phyloP scores from a whole-genome alignment of 2,797 vertebrate genomes.

The Platalea minor region DNA sequence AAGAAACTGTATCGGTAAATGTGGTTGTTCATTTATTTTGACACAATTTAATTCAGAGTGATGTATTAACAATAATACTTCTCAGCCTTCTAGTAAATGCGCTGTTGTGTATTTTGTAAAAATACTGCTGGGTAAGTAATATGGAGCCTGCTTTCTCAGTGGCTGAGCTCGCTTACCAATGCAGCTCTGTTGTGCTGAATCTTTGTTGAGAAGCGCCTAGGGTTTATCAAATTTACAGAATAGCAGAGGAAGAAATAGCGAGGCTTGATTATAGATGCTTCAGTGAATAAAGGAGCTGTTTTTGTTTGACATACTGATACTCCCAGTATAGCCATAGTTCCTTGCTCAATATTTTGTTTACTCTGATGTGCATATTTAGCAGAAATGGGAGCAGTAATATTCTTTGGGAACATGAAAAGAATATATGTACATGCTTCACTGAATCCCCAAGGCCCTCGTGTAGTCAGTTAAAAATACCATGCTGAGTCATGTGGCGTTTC shows the following conservation, averaged over 20 bases:
- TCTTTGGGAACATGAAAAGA: background rate
- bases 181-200: background rate
- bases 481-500: slow-evolving; percentile 18
- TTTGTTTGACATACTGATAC: slow-evolving; percentile 43
- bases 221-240: slow-evolving; percentile 44
- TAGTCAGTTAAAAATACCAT: slow-evolving; percentile 3
- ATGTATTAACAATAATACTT: slow-evolving; percentile 37
- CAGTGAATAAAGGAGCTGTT: slow-evolving; percentile 28
- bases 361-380: slow-evolving; percentile 19
- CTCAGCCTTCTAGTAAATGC: background rate
- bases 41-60: slow-evolving; percentile 61
- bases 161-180: background rate
- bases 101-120: background rate
- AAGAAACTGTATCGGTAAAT: slow-evolving; percentile 52
- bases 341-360: slow-evolving; percentile 38
- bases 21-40: slow-evolving; percentile 52
- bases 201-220: background rate
- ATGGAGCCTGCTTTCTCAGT: background rate
- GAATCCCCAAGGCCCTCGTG: background rate
- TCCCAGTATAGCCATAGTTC: slow-evolving; percentile 11
- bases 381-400: background rate
- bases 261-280: slow-evolving; percentile 38
- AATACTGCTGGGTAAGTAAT: background rate
- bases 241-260: slow-evolving; percentile 30
- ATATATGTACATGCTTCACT: background rate